Evolutionary conservation across 2,888 invertebrate species (phyloP).

Genomic region (Polymixis lichenea): DNA sequence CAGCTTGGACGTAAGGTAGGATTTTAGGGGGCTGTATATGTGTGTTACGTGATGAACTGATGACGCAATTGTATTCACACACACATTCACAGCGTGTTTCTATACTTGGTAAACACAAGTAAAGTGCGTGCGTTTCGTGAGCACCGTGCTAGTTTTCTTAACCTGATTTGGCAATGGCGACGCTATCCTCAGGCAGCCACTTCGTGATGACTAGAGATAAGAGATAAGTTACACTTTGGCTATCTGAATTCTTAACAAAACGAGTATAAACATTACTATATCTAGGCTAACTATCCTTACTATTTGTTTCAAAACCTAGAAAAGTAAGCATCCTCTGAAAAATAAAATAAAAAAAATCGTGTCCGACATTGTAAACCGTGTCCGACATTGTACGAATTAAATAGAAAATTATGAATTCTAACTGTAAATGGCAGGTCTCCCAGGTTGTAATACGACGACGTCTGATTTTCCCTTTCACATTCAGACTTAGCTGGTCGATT

Average conservation of each 20-base stretch:
- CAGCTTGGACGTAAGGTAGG: no score
- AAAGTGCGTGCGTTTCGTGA: background rate
- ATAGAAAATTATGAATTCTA: no score
- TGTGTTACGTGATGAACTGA: no score
- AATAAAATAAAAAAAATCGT: no score
- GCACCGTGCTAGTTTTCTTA: background rate
- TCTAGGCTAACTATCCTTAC: background rate
- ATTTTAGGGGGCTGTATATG: no score
- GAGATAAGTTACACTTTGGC: background rate
- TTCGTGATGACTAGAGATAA: conserved; percentile 2
- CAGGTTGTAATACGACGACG: no score
- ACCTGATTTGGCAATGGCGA: background rate
- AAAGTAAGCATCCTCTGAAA: background rate
- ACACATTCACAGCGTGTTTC: background rate
- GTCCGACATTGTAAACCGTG: no score
- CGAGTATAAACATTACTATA: background rate
- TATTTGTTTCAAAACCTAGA: no score
- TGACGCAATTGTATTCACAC: background rate
- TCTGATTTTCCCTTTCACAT: no score
- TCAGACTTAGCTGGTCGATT: no score
- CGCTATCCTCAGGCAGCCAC: background rate
- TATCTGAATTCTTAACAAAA: background rate
- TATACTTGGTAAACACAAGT: background rate
- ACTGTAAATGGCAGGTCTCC: no score
- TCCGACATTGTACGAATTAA: no score